phyloP scores from a whole-genome alignment of 2,113 vertebrate species.

The Ivindomyrus marchei region DNA sequence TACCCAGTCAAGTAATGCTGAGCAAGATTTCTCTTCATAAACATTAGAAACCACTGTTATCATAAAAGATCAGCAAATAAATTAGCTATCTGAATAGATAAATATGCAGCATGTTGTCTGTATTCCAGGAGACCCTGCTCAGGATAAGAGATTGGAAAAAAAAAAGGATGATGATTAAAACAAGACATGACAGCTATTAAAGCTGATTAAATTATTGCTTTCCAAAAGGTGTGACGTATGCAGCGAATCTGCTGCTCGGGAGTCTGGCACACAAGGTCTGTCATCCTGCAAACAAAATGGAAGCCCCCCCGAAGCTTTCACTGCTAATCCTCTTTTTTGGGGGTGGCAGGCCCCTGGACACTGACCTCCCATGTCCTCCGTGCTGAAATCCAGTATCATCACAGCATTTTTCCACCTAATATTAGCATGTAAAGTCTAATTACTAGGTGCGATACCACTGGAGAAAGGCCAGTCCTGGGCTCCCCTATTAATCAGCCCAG shows the following conservation, averaged over 20 bases:
- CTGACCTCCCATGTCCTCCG: not conserved
- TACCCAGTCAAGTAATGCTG: not conserved
- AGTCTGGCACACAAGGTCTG: not conserved
- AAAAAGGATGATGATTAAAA: not conserved
- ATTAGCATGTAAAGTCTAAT: not conserved
- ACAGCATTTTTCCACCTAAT: not conserved
- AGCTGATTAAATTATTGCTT: not conserved
- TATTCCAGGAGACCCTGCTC: not conserved
- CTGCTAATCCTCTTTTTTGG: not conserved
- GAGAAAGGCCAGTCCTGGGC: not conserved
- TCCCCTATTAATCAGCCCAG: not conserved
- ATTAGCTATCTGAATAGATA: not conserved
- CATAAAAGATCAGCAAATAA: not conserved
- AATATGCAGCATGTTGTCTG: not conserved
- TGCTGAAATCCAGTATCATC: not conserved
- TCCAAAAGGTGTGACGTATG: not conserved
- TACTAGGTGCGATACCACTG: not conserved
- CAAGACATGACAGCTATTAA: not conserved
- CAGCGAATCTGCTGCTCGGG: not conserved
- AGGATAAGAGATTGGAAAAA: not conserved
- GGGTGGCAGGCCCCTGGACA: not conserved
- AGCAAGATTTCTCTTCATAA: not conserved
- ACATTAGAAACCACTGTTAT: not conserved
- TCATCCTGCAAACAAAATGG: not conserved
- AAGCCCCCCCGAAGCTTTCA: not conserved